phyloP scores from a whole-genome alignment of 2,797 vertebrate genomes.

The Ctenopoma kingsleyae region DNA sequence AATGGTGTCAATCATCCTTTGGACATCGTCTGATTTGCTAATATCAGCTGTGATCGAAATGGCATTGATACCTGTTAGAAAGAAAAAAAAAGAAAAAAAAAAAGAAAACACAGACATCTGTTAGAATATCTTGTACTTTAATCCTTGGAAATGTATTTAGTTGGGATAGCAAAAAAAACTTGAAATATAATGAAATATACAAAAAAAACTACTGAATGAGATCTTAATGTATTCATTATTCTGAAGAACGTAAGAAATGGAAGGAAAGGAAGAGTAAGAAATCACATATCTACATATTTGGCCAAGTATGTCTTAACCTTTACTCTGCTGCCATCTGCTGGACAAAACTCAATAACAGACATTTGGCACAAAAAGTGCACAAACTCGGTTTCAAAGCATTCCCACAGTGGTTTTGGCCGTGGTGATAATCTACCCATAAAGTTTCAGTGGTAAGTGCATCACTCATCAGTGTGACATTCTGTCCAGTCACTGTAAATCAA shows the following conservation, averaged over 20 bases:
- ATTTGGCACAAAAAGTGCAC: too few relatives aligned
- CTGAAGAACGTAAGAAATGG: not conserved
- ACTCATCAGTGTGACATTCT: not conserved
- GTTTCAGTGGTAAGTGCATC: accelerated
- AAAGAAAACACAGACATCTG: too few relatives aligned
- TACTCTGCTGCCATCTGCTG: conserved; percentile 82
- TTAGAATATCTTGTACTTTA: not conserved
- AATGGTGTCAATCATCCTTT: conserved; percentile 79
- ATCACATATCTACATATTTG: not conserved
- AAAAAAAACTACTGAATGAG: not conserved
- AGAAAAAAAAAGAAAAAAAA: not conserved
- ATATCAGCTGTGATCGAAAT: conserved; percentile 83
- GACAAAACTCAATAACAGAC: conserved; percentile 17
- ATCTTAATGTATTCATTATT: not conserved
- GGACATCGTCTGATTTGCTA: conserved; percentile 84
- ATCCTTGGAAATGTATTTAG: not conserved
- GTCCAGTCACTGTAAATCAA: not conserved
- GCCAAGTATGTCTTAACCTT: conserved; percentile 42
- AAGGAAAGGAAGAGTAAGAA: not conserved
- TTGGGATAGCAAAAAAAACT: not conserved
- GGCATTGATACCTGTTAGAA: conserved; percentile 72
- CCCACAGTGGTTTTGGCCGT: accelerated
- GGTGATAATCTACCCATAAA: not conserved
- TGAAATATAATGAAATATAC: not conserved
- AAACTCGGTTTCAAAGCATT: not conserved